Percentiles rank a stretch among this genome's conserved stretches.
Conservation (phyloP, 2,797 vertebrate species). For the Tachyglossus aculeatus region DNA sequence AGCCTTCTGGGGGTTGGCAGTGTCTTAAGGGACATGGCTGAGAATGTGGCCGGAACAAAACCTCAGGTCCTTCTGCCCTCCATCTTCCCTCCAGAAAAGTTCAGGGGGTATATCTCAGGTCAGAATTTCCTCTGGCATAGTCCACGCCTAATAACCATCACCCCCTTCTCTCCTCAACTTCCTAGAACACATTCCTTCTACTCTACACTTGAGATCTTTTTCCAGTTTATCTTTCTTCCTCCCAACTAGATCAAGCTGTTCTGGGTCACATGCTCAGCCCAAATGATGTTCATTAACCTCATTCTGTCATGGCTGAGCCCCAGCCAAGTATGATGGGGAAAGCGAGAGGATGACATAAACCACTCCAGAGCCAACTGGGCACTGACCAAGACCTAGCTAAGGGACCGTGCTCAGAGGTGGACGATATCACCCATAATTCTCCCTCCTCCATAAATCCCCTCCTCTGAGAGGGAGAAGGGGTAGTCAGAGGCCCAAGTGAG, state of each 20-base stretch:
- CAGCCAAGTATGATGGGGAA: neutral
- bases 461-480: too few relatives aligned
- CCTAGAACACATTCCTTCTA: too few relatives aligned
- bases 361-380: neutral
- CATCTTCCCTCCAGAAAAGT: too few relatives aligned
- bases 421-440: neutral
- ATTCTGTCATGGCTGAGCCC: neutral
- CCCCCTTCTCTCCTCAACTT: too few relatives aligned
- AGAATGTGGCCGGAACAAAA: too few relatives aligned
- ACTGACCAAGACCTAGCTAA: neutral
- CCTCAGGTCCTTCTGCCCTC: too few relatives aligned
- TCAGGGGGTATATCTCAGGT: too few relatives aligned
- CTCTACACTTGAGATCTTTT: neutral
- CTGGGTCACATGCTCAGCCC: neutral
- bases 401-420: neutral
- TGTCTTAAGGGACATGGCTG: too few relatives aligned
- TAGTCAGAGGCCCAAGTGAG: too few relatives aligned
- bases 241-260: neutral
- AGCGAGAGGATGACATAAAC: slow-evolving; percentile 1
- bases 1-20: too few relatives aligned
- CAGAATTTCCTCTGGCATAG: too few relatives aligned
- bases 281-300: neutral
- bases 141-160: too few relatives aligned
- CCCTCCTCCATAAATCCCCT: neutral
- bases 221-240: neutral